A percentile compares a stretch with the other conserved stretches of the same genome.
Conservation (phyloP, 2,113 vertebrate genomes). For the Pelecanus crispus region DNA sequence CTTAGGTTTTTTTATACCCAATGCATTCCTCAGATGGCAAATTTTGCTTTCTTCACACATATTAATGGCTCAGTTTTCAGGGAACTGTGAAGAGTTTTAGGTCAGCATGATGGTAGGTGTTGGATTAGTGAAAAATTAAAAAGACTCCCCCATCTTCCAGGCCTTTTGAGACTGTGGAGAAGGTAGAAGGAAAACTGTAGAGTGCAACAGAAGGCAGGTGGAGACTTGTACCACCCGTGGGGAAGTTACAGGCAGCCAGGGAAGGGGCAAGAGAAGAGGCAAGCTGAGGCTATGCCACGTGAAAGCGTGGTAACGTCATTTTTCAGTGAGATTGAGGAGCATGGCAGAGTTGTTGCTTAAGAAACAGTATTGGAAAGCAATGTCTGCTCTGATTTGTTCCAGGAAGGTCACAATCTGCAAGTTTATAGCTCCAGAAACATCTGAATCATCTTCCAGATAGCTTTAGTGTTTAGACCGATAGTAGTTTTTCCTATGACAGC, state of each 20-base stretch:
- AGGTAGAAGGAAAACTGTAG: background rate
- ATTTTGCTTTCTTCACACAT: background rate
- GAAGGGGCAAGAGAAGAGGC: background rate
- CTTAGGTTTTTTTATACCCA: background rate
- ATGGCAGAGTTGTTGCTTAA: background rate
- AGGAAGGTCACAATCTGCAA: background rate
- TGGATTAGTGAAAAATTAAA: background rate
- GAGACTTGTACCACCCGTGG: accelerated
- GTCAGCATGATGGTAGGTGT: background rate
- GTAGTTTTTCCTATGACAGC: background rate
- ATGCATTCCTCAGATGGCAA: background rate
- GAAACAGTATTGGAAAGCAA: background rate
- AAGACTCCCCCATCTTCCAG: background rate
- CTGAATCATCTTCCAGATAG: background rate
- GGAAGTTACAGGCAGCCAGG: background rate
- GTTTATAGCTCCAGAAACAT: background rate
- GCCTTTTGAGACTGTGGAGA: background rate
- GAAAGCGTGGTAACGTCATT: background rate
- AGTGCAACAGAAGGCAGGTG: background rate
- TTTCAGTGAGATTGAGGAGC: background rate
- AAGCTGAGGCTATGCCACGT: background rate
- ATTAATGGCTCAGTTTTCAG: background rate
- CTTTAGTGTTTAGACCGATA: background rate
- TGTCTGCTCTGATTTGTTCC: background rate
- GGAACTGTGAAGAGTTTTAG: background rate